Evolutionary conservation across 2,113 vertebrate genomes (phyloP), one percentile per base, ranked within the genome.

Genomic region (Garra rufa): DNA sequence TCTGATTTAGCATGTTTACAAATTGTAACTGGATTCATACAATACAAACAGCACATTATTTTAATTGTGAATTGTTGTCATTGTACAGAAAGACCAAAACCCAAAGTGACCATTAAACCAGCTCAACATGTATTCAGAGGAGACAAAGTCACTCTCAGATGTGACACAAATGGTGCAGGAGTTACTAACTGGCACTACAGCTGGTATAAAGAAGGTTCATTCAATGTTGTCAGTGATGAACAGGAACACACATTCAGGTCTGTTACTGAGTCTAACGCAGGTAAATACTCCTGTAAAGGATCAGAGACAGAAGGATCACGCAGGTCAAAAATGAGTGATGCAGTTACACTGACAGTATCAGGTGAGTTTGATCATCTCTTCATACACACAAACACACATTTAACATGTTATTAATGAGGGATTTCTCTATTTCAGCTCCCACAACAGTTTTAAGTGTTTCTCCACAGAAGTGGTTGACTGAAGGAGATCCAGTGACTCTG

Each of bases 91-190:
- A 55, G 10, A 57, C 38, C 76, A 21, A 79, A 14, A 63, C 9
- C 76, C 55, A 63, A 0, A 44, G 21, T 63, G 38, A 77, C 6
- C 1, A n/a, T 63, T n/a, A 24, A 6, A 9, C 28, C 57, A 14
- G 6, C 43, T 38, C 57, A 14, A 24, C 34, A 21, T 44, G 30
- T 79, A 13, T 79, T 79, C n/a, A 59, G 17, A 41, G 34, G 55
- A 79, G 76, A 63, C n/a, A 38, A 0, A 10, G 76, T 79, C 38
- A 79, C 34, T 79, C 76, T 79, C 59, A 81, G 46, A 61, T 81
- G 78, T 81, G 44, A 81, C 13, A 52, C 55, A n/a, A 9, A 81
- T 26, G n/a, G 6, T 67, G 44, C 8, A 26, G 19, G 43, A 74
- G n/a, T 44, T 41, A 46, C 15, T 44, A n/a, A 28, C 24, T 69